Base-by-base conservation (phyloP, 2,888 invertebrate genomes). In the Caenorhabditis sulstoni region DNA sequence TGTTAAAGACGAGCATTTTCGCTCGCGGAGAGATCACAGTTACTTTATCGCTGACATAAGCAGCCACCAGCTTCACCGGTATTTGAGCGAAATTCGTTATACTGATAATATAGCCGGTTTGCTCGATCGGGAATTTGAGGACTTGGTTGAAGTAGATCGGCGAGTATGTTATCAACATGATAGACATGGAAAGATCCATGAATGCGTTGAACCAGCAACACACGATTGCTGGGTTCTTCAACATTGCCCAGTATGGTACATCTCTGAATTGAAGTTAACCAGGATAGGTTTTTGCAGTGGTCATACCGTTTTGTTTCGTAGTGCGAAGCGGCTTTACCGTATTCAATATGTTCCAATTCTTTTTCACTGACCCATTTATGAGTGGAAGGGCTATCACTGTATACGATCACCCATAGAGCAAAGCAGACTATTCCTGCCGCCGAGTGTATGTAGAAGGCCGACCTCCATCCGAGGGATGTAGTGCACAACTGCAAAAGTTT, bases 181-280 rank as follows among this genome's bases (percentile, higher is more conserved):
- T 74, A 1, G 65, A 55, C 65, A 62, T 53, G 2, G 74, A 62
- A 1, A 74, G 18, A 37, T 74, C 74, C 65, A 74, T 58, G 22
- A 74, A 74, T 3, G 74, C 57, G 39, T 74, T 74, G 16, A 65
- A 49, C 66, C 74, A 74, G n/a, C 53, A 55, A 35, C 74, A 74
- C 1, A 74, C 5, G 11, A 74, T 39, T 3, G 66, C 58, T 7
- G 58, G 50, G 8, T 57, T 73, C 16, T 29, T 73, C 5, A 62
- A 3, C 23, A 73, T 41, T 35, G 11, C 35, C 29, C 18, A n/a
- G 47, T 61, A 61, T 3, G 59, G 59, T 11, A 61, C 39, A 18
- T 55, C 9, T 57, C 29, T 29, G 3, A 3, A 29, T 5, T 29
- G 29, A 29, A 23, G n/a, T n/a, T n/a, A n/a, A n/a, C n/a, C n/a